Evolutionary conservation across 2,888 invertebrate species (phyloP).

Genomic region (Pollenia amentaria): DNA sequence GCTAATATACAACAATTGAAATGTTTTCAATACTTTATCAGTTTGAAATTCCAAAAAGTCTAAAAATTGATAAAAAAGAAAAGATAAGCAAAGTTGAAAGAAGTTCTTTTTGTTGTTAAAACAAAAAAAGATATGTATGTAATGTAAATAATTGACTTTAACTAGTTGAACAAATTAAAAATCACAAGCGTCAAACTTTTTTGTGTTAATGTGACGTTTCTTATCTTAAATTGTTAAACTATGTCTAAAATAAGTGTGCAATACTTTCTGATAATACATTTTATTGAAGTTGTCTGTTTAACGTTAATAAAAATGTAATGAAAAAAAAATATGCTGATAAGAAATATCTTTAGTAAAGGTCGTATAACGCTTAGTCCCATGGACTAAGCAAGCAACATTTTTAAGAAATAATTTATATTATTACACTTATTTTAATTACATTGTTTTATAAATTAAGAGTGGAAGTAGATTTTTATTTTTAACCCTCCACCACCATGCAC

Average conservation of each 20-base stretch:
- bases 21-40: background rate
- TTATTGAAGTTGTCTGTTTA: background rate
- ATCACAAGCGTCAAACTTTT: background rate
- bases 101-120: background rate
- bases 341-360: background rate
- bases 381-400: background rate
- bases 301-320: background rate
- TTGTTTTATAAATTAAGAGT: too few relatives aligned
- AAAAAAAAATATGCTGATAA: background rate
- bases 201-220: slow-evolving; percentile 25
- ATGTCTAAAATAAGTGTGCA: background rate
- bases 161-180: background rate
- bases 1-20: background rate
- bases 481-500: too few relatives aligned
- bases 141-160: slow-evolving; percentile 7
- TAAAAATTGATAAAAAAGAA: background rate
- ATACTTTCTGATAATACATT: background rate
- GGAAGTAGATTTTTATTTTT: too few relatives aligned
- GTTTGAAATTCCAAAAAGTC: background rate
- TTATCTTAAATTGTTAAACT: background rate
- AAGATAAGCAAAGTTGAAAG: background rate
- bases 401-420: background rate
- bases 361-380: background rate
- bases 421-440: background rate
- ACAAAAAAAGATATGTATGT: background rate